Evolutionary conservation across 1,140 invertebrate genomes (phyloP).

Genomic region (Pinna nobilis): DNA sequence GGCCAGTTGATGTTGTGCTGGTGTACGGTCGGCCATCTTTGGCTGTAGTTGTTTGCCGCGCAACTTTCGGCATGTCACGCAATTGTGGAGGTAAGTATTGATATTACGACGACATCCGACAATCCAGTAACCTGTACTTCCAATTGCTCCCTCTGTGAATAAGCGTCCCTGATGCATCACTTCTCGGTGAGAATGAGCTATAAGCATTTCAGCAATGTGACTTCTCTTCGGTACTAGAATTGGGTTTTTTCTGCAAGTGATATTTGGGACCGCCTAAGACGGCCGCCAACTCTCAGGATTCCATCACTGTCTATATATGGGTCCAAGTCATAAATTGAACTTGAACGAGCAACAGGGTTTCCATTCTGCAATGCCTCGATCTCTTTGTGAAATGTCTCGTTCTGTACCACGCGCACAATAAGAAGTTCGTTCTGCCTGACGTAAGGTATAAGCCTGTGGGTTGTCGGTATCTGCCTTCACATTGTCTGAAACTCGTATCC

Average conservation of each 20-base stretch:
- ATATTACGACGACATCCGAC: slow-evolving; percentile 25
- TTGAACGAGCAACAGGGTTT: slow-evolving; percentile 3
- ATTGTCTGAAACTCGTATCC: background rate
- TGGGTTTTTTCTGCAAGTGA: background rate
- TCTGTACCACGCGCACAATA: slow-evolving; percentile 15
- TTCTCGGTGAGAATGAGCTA: slow-evolving; percentile 17
- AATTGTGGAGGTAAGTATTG: slow-evolving; percentile 11
- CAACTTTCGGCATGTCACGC: slow-evolving; percentile 22
- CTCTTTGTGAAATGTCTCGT: slow-evolving; percentile 11
- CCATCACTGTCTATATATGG: slow-evolving; percentile 18
- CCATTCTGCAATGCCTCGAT: background rate
- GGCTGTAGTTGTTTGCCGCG: too few relatives aligned
- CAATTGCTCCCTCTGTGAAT: slow-evolving; percentile 30
- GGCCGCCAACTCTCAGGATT: slow-evolving; percentile 25
- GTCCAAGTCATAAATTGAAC: background rate
- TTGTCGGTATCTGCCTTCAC: too few relatives aligned
- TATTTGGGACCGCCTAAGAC: slow-evolving; percentile 9
- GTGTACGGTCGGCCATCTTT: too few relatives aligned
- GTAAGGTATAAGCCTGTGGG: too few relatives aligned
- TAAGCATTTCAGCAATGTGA: background rate
- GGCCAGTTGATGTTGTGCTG: too few relatives aligned
- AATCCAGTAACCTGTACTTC: slow-evolving; percentile 41
- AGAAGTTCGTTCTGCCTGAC: background rate
- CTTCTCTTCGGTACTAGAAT: background rate
- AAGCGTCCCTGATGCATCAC: slow-evolving; percentile 32